Evolutionary conservation across 2,888 invertebrate species (phyloP).

Genomic region (Dicycla oo): DNA sequence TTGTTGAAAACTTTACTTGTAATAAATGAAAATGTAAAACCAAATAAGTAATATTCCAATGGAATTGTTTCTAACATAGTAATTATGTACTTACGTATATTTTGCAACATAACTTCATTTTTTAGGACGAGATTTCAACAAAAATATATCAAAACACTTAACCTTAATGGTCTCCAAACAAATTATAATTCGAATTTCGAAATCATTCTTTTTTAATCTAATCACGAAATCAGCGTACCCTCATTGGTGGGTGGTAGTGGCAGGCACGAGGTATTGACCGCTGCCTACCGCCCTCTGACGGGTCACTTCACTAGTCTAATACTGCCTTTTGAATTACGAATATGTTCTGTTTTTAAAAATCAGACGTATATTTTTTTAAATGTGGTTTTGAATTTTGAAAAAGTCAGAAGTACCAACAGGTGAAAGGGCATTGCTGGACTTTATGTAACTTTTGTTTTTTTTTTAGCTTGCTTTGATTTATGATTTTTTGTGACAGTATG

Average conservation of each 20-base stretch:
- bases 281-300: slow-evolving; percentile 68
- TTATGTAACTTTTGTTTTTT: neutral
- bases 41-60: no score
- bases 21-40: neutral
- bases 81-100: no score
- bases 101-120: no score
- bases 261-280: slow-evolving; percentile 86
- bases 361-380: slow-evolving; percentile 33
- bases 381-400: slow-evolving; percentile 28
- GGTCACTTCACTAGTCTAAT: slow-evolving; percentile 73
- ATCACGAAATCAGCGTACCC: slow-evolving; percentile 80
- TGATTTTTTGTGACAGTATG: no score
- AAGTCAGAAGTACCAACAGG: slow-evolving; percentile 35
- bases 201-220: slow-evolving; percentile 78
- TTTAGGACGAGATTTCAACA: neutral
- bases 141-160: slow-evolving; percentile 16
- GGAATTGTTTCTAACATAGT: no score
- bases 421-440: slow-evolving; percentile 27
- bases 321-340: slow-evolving; percentile 70
- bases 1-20: neutral
- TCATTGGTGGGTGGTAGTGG: slow-evolving; percentile 79
- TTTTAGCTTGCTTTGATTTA: neutral
- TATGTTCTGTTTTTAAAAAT: slow-evolving; percentile 63
- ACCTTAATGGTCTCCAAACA: slow-evolving; percentile 45
- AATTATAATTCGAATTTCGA: slow-evolving; percentile 71